Evolutionary conservation across 2,113 vertebrate species (phyloP), one percentile per base, ranked within the genome.

Genomic region (Stegastes partitus): DNA sequence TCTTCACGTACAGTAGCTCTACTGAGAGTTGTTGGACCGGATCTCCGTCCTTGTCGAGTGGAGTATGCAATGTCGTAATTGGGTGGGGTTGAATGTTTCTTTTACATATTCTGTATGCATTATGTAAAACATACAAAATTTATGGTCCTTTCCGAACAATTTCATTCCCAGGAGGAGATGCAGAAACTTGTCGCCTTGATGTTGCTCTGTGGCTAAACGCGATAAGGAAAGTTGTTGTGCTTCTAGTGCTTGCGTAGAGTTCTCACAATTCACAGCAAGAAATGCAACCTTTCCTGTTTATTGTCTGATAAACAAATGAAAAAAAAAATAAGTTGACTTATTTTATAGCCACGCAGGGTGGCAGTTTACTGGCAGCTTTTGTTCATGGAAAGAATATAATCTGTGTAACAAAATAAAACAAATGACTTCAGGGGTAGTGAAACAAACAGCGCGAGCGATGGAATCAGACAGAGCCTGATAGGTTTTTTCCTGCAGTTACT

Each of bases 271-370:
- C 91, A 92, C 34, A 28, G 67, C 64, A 31, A 82, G 49, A 91
- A 89, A 88, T 78, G 67, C 73, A 91, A 85, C 81, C 22, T 93
- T 93, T 94, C 91, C 92, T 93, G 92, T 93, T 93, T 94, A 94
- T 88, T 86, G 83, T 87, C 62, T n/a, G 74, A 86, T 83, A 90
- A 90, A 92, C 83, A 90, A 65, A 85, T 77, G 14, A 56, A 84
- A 70, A 78, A 78, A 78, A 72, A 79, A 64, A 54, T 14, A 66
- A 72, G 42, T 54, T 34, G 62, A 68, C 37, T 83, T 74, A 84
- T 88, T 86, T 82, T 51, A 55, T 25, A 37, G 68, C 45, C 16
- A 1, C 11, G 34, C 37, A 39, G 83, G 86, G 86, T 55, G 82
- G 68, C 11, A 84, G 54, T 83, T 84, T 68, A 80, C 58, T 68